Evolutionary conservation across 2,888 invertebrate genomes (phyloP), one percentile per base, ranked within the genome.

Genomic region (Drosophila kanekoi): DNA sequence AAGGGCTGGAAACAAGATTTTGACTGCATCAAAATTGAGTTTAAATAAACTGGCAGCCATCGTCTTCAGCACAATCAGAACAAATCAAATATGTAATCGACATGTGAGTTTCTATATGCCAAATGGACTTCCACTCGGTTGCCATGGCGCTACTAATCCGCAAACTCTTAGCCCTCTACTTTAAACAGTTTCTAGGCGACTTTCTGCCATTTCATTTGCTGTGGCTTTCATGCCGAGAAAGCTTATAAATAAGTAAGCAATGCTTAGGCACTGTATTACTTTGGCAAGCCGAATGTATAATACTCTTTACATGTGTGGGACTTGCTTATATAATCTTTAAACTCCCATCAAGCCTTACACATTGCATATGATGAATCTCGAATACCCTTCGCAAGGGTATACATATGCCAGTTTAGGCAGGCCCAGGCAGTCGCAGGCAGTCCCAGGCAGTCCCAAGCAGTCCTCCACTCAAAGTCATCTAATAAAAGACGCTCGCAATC

Each of bases 41-140:
- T 64, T 20, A 62, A 63, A 62, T 60, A 28, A 66, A 66, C 52
- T 51, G 44, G 43, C 49, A 45, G 53, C n/a, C 41, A 58, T 38
- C 43, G 49, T 60, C 47, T 54, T 45, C 49, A 49, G 48, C 59
- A 51, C 61, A 78, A 71, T 72, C 79, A 63, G 63, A 43, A 49
- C 57, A 78, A 74, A 81, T 78, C 79, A 78, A 67, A 81, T 81
- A 79, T 75, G 60, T 73, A 70, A 61, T 71, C 61, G 53, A 56
- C 52, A 70, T 56, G 53, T 44, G 60, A 75, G 65, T 23, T 47
- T 51, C 41, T 38, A 20, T 37, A 52, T 45, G 28, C n/a, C 37
- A 70, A 41, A 61, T 61, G 58, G 44, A 53, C 48, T 51, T 47
- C 11, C 14, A 51, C 32, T 51, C 13, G 33, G 52, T 28, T 45